A percentile compares a stretch with the other conserved stretches of the same genome.
These are phyloP conservation scores for Heteromyza rotundicornis DNA, from an alignment of 2,888 invertebrate species.

Conservation along the genomic window DNA sequence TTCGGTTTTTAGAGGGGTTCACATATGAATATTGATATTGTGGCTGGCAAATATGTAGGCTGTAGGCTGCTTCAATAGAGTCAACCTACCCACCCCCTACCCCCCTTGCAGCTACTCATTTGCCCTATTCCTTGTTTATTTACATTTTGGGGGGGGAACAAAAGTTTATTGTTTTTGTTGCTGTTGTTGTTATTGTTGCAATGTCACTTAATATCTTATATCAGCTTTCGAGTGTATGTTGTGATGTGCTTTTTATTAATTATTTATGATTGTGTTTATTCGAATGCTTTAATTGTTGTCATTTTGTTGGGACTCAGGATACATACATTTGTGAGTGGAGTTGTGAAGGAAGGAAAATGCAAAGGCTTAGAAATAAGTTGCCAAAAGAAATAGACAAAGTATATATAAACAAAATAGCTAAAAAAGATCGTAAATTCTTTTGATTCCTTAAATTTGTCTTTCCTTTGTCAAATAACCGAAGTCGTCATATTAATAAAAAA, in stretches of 20 bases:
- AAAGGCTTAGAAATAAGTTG: no score
- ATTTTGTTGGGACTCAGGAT: no score
- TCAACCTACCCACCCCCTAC: neutral
- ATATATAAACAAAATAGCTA: no score
- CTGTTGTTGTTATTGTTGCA: neutral
- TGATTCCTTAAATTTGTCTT: no score
- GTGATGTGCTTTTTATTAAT: neutral
- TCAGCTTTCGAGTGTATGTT: neutral
- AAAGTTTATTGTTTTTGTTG: neutral
- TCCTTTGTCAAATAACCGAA: no score
- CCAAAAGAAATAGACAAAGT: no score
- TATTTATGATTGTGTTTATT: conserved; percentile 2
- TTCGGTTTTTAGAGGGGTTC: no score
- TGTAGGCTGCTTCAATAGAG: neutral
- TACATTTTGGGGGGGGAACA: neutral
- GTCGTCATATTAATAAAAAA: no score
- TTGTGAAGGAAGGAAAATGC: no score
- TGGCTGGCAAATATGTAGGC: neutral
- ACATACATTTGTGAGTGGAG: no score
- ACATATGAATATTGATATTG: neutral
- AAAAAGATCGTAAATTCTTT: no score
- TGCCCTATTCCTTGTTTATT: neutral
- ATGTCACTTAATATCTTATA: neutral
- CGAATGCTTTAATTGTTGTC: neutral
- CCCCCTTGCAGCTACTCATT: no score